Percentiles rank a stretch among this genome's conserved stretches.
These are phyloP conservation scores for Drosophila tripunctata DNA, from an alignment of 2,888 invertebrate genomes.

Conservation along the genomic window DNA sequence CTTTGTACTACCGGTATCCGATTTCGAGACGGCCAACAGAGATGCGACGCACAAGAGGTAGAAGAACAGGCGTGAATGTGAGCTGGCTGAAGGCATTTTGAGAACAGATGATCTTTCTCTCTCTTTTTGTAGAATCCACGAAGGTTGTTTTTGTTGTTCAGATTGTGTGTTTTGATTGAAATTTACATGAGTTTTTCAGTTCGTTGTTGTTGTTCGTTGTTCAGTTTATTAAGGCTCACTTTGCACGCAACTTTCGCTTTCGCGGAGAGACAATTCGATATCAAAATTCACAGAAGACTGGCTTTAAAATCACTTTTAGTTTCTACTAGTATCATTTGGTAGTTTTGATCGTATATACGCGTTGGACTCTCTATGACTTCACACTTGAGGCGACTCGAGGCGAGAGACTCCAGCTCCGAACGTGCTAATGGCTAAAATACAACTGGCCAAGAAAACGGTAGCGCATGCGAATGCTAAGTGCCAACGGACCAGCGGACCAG, in stretches of 20 bases:
- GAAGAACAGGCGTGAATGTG: slow-evolving; percentile 79
- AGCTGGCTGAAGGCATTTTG: slow-evolving; percentile 71
- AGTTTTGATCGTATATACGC: slow-evolving; percentile 23
- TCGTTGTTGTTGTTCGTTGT: slow-evolving; percentile 8
- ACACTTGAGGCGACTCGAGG: slow-evolving; percentile 60
- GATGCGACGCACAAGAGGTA: slow-evolving; percentile 80
- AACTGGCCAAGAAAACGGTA: slow-evolving; percentile 81
- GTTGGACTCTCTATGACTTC: slow-evolving; percentile 37
- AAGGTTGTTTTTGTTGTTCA: slow-evolving; percentile 25
- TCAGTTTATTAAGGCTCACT: slow-evolving; percentile 34
- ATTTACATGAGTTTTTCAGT: slow-evolving; percentile 4
- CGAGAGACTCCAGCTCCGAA: slow-evolving; percentile 71
- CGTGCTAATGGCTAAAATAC: slow-evolving; percentile 83
- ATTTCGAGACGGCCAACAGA: slow-evolving; percentile 77
- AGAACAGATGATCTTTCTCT: slow-evolving; percentile 2
- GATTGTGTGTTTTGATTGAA: slow-evolving; percentile 12
- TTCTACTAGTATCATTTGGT: slow-evolving; percentile 34
- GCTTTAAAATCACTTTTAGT: slow-evolving; percentile 58
- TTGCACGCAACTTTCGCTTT: slow-evolving; percentile 73
- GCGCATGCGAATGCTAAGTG: slow-evolving; percentile 75
- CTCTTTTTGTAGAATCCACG: slow-evolving; percentile 13
- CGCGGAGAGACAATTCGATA: slow-evolving; percentile 33
- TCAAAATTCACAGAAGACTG: slow-evolving; percentile 6
- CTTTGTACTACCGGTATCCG: slow-evolving; percentile 82
- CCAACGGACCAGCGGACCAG: slow-evolving; percentile 30